A percentile compares a stretch with the other conserved stretches of the same genome.
phyloP scores from a whole-genome alignment of 2,113 vertebrate genomes.

The Psephotus haematonotus region DNA sequence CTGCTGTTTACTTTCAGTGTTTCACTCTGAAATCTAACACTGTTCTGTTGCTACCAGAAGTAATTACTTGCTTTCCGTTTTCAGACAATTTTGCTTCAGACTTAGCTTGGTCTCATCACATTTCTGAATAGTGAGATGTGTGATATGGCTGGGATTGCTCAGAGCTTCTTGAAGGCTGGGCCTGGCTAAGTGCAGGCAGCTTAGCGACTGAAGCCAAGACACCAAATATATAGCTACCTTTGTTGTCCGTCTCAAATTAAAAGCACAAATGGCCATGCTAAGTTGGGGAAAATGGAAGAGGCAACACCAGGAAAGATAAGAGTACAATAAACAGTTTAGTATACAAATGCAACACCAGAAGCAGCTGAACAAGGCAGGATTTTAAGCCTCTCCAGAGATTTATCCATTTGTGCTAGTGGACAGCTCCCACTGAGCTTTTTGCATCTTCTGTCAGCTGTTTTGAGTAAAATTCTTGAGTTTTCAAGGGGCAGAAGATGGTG shows the following conservation, averaged over 20 bases:
- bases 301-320: neutral
- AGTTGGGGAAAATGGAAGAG: neutral
- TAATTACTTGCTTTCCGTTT: neutral
- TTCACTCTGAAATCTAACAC: neutral
- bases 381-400: neutral
- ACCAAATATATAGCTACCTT: neutral
- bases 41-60: neutral
- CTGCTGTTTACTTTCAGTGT: neutral
- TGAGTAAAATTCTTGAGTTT: neutral
- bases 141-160: neutral
- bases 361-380: neutral
- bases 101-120: neutral
- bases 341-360: neutral
- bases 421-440: neutral
- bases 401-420: neutral
- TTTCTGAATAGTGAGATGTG: neutral
- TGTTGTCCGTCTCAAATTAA: rapidly evolving
- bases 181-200: neutral
- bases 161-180: neutral
- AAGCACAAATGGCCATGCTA: neutral
- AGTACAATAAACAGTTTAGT: neutral
- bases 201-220: neutral
- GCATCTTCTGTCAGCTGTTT: neutral
- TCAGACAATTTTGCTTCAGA: neutral
- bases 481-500: neutral